Evolutionary conservation across 2,113 vertebrate species (phyloP).

Genomic region (Lipophrys pholis): DNA sequence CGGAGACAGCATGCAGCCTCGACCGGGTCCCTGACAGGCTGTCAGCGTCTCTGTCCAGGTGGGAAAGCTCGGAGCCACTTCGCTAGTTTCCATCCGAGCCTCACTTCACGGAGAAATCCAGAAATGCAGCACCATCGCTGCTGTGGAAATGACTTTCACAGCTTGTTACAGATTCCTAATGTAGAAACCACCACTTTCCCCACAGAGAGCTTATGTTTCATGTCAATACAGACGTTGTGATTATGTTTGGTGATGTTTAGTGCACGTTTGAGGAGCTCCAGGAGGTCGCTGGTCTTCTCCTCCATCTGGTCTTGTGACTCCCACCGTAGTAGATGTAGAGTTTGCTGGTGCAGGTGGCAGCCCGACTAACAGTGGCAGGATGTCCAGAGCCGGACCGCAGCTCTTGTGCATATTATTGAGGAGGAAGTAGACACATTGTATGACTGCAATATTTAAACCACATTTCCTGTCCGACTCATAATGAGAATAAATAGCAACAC

Average conservation of each 20-base stretch:
- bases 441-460: constrained; percentile 58
- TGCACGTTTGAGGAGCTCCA: constrained; percentile 30
- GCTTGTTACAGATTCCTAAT: constrained; percentile 42
- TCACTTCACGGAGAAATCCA: constrained; percentile 51
- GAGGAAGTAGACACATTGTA: constrained; percentile 54
- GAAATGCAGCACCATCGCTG: constrained; percentile 49
- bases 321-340: constrained; percentile 48
- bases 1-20: constrained; percentile 5
- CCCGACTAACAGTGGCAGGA: constrained; percentile 66
- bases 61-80: constrained; percentile 55
- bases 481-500: constrained; percentile 62
- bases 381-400: constrained; percentile 47
- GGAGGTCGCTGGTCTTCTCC: constrained; percentile 2
- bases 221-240: constrained; percentile 23
- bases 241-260: constrained; percentile 19
- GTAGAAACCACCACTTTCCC: not conserved
- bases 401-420: constrained; percentile 45
- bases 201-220: constrained; percentile 3
- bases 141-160: constrained; percentile 42
- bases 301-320: no score
- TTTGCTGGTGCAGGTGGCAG: constrained; percentile 59
- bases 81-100: constrained; percentile 48
- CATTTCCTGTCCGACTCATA: constrained; percentile 57
- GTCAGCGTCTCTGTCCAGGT: constrained; percentile 71
- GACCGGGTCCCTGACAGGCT: constrained; percentile 62